Evolutionary conservation across 2,113 vertebrate genomes (phyloP).

Genomic region (Myiopsitta monachus): DNA sequence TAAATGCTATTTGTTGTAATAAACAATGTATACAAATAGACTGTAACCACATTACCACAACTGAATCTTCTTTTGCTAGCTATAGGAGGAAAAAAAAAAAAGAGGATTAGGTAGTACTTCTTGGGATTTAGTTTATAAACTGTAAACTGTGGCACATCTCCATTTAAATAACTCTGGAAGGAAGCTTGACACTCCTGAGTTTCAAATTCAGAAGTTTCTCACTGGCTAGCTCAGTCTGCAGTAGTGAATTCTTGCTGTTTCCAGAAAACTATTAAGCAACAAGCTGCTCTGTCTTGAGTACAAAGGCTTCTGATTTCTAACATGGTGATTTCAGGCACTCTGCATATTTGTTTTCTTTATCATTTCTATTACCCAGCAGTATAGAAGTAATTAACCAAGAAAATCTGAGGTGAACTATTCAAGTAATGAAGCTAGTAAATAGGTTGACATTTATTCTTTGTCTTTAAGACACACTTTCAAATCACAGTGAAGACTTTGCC

Average conservation of each 20-base stretch:
- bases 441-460: slow-evolving; percentile 50
- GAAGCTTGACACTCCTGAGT: not conserved
- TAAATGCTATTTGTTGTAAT: slow-evolving; percentile 45
- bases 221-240: not conserved
- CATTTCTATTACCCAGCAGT: slow-evolving; percentile 43
- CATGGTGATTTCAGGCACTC: slow-evolving; percentile 2
- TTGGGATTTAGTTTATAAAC: slow-evolving; percentile 57
- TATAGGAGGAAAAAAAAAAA: not conserved
- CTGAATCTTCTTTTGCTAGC: slow-evolving; percentile 13
- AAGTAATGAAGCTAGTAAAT: slow-evolving; percentile 61
- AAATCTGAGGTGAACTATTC: slow-evolving; percentile 56
- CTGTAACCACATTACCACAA: slow-evolving; percentile 19
- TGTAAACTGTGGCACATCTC: slow-evolving; percentile 59
- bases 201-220: slow-evolving; percentile 29
- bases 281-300: slow-evolving; percentile 11
- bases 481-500: slow-evolving; percentile 43
- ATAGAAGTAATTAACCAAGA: slow-evolving; percentile 57
- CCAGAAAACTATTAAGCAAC: not conserved
- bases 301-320: slow-evolving; percentile 17
- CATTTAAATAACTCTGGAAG: slow-evolving; percentile 43
- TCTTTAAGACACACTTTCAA: slow-evolving; percentile 43
- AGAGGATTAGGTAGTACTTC: slow-evolving; percentile 44
- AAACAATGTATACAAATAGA: slow-evolving; percentile 48
- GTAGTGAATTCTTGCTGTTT: not conserved
- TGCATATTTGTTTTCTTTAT: not conserved